A percentile compares a stretch with the other conserved stretches of the same genome.
Conservation (phyloP, 2,888 invertebrate genomes). For the Urechis unicinctus region DNA sequence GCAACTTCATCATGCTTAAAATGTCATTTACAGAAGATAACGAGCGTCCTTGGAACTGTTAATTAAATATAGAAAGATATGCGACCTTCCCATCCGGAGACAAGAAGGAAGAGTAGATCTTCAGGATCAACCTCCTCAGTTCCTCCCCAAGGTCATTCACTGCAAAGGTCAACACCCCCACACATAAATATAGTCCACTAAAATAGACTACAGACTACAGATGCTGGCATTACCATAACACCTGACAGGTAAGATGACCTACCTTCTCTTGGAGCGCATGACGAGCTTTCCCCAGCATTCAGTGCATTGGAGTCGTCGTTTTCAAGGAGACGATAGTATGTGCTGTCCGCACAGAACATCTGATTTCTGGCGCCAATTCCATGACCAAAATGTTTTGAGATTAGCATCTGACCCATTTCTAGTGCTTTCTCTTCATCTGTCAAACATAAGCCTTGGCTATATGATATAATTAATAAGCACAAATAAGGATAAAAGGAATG, state of each 20-base stretch:
- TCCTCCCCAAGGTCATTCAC: conserved; percentile 45
- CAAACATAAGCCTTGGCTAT: too few species aligned
- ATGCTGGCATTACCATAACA: too few species aligned
- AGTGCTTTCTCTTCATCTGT: conserved; percentile 32
- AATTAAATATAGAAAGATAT: background rate
- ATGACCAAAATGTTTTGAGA: conserved; percentile 42
- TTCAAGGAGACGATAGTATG: conserved; percentile 40
- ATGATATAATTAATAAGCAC: too few species aligned
- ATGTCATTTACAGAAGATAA: background rate
- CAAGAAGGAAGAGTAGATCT: conserved; percentile 45
- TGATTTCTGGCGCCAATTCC: conserved; percentile 23
- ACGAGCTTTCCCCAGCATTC: conserved; percentile 37
- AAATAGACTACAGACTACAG: too few species aligned
- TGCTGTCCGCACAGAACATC: conserved; percentile 29
- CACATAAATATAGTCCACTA: too few species aligned
- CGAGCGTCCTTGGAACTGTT: background rate
- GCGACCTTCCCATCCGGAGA: conserved; percentile 19
- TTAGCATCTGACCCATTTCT: conserved; percentile 46
- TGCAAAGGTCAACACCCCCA: conserved; percentile 11
- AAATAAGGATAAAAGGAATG: too few species aligned
- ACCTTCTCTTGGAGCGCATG: conserved; percentile 39
- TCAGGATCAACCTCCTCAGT: conserved; percentile 45
- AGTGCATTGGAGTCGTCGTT: conserved; percentile 48
- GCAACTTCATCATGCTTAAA: background rate
- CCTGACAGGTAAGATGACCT: too few species aligned